Percentiles rank a stretch among this genome's conserved stretches.
Evolutionary conservation across 2,888 invertebrate genomes (phyloP).

Genomic region (Polyploca ridens): DNA sequence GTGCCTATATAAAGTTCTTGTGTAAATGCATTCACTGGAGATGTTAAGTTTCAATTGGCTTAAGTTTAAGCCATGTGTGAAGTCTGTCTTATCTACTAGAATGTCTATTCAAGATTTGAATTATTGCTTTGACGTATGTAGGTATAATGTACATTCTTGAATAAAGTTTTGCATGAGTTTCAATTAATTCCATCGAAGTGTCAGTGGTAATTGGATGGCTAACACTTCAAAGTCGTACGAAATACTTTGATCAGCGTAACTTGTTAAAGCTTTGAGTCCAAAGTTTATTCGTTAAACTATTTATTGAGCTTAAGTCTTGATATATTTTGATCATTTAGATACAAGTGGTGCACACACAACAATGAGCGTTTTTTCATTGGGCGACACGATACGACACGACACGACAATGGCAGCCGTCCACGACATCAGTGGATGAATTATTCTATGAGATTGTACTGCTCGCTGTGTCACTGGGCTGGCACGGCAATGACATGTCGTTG

Average conservation of each 20-base stretch:
- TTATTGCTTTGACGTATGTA: background rate
- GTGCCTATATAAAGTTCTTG: background rate
- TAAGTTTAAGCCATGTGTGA: slow-evolving; percentile 9
- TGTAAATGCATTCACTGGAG: slow-evolving; percentile 6
- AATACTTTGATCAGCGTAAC: background rate
- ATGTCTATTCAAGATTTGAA: slow-evolving; percentile 6
- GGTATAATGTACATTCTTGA: background rate
- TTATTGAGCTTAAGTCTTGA: background rate
- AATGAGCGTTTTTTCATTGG: too few relatives aligned
- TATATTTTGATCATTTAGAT: background rate
- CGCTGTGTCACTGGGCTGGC: too few relatives aligned
- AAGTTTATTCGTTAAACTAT: background rate
- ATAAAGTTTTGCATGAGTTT: slow-evolving; percentile 1
- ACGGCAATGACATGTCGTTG: too few relatives aligned
- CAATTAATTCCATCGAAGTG: background rate
- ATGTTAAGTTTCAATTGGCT: slow-evolving; percentile 10
- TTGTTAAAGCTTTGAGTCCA: background rate
- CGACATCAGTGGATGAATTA: too few relatives aligned
- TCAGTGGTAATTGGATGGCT: background rate
- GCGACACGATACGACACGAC: too few relatives aligned
- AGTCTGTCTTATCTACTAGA: slow-evolving; percentile 1
- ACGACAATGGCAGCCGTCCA: too few relatives aligned
- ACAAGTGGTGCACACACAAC: too few relatives aligned
- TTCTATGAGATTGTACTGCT: too few relatives aligned
- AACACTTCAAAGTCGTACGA: background rate